Evolutionary conservation across 2,113 vertebrate species (phyloP).

Genomic region (Acinonyx jubatus): DNA sequence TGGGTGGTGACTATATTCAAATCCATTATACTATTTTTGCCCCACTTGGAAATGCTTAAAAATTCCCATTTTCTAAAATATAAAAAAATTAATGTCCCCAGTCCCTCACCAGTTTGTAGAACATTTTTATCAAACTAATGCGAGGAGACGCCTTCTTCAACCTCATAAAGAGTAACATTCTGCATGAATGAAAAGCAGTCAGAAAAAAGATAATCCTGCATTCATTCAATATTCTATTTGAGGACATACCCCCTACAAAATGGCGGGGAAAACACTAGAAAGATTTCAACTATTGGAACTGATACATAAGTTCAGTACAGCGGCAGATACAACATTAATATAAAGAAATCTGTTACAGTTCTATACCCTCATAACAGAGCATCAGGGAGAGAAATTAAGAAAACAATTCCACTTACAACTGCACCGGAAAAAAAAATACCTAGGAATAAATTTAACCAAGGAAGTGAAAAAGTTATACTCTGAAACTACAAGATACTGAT

Average conservation of each 20-base stretch:
- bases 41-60: not conserved
- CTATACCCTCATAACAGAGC: not conserved
- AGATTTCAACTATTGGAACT: not conserved
- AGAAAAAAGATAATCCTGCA: not conserved
- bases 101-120: not conserved
- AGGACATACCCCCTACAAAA: not conserved
- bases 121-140: not conserved
- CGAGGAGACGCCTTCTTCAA: accelerated
- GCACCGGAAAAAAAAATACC: not conserved
- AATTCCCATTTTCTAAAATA: not conserved
- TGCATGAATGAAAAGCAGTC: not conserved
- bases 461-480: not conserved
- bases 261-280: not conserved
- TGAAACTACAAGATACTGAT: not conserved
- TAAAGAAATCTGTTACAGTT: not conserved
- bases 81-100: not conserved
- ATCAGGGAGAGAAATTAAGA: not conserved
- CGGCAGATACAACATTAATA: not conserved
- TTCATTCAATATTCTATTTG: not conserved
- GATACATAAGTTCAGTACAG: not conserved
- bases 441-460: not conserved
- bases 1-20: accelerated
- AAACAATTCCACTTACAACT: not conserved
- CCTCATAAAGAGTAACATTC: not conserved
- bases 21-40: accelerated